Base-by-base conservation (phyloP, 2,888 invertebrate genomes). In the Drosophila setosimentum region DNA sequence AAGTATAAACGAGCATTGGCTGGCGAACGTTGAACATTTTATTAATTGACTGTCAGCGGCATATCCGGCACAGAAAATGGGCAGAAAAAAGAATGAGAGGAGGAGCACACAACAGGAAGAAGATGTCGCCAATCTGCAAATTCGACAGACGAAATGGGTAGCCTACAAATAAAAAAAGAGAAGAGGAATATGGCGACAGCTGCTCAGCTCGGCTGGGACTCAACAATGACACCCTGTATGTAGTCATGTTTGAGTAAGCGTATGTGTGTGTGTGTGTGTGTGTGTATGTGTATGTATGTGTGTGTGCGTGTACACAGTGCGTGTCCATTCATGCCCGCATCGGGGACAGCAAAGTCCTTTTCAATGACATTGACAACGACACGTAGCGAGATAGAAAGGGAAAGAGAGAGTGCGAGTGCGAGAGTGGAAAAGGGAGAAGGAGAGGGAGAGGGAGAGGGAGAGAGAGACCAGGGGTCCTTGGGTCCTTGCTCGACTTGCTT, bases 21-120 rank as follows among this genome's bases (percentile, higher is more conserved):
- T 76, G 59, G 32, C 49, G 62, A 76, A 60, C 68, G 70, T 72
- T 72, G 81, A 81, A 79, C 77, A 77, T 77, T 78, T 72, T 80
- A 86, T 83, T 83, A 86, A 86, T 86, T 83, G 86, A 85, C 85
- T 85, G 85, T 79, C 82, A 79, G 70, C 66, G 74, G 64, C 85
- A 76, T 76, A 68, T 82, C 74, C 79, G 74, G 67, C 54, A 49
- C 32, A 53, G 45, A 53, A 24, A 32, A 54, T 61, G 42, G 61
- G 45, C 51, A 55, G 30, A 21, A 37, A 59, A 49, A 45, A 58
- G 29, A 50, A 29, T 49, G 30, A n/a, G 53, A 48, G 54, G 67
- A 67, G 8, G 45, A 8, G 45, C 45, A 45, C 16, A 16, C 48
- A 59, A 16, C 50, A 33, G 27, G 42, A 35, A 24, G 53, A 66